Base-by-base conservation (phyloP, 2,888 invertebrate species). In the Agelastica alni region DNA sequence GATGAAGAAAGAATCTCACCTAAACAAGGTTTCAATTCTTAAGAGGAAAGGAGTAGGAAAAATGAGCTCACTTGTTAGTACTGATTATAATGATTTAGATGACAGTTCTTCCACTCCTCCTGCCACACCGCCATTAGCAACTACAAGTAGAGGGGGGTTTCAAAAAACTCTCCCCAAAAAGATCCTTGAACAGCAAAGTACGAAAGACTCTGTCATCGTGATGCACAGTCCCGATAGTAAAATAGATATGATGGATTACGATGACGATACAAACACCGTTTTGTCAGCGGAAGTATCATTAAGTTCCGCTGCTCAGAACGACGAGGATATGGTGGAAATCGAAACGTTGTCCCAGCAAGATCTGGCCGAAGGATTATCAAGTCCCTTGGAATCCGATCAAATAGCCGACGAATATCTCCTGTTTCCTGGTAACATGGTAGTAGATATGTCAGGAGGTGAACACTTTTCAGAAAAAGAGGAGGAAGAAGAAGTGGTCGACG, bases 351-450 rank as follows among this genome's bases (percentile, higher is more conserved):
- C 80, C 0, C 79, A 81, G 53, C 77, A 78, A 1, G 81, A 81
- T 63, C 68, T 83, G 10, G 77, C 75, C 1, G 84, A 85, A 34
- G 83, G 82, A 2, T 82, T 86, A 17, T 83, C 85, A 0, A 83
- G 85, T 45, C 81, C 83, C 0, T 73, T 83, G 14, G 85, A 84
- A 64, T 75, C 80, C 0, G 82, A 81, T 58, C 75, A 75, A 63
- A 81, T 81, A 60, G 77, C 81, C 3, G 84, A 85, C 58, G 85
- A 86, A 59, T 87, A 84, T 65, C 79, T 86, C 5, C 68, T 87
- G 1, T 87, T 85, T 65, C 82, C 85, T 1, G 79, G 83, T 0
- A 85, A 84, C 41, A 81, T 81, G 69, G 81, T 84, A 1, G 80
- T 80, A 0, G 85, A 85, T 62, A 79, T 84, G 59, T 77, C 81